Evolutionary conservation across 2,888 invertebrate species (phyloP).

Genomic region (Hydrotaea diabolus): DNA sequence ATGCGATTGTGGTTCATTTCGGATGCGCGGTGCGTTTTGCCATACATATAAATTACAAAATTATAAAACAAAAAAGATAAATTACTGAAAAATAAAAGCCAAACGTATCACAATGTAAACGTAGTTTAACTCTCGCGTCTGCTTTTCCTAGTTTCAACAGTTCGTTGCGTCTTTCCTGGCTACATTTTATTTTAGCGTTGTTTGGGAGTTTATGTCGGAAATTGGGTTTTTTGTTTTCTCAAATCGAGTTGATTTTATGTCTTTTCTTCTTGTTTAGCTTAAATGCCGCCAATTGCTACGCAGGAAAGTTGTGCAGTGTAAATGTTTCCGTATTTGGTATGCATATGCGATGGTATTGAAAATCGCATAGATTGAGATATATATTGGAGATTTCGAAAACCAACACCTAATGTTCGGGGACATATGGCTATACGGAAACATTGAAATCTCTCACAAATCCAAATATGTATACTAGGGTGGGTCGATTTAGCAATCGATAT

Average conservation of each 20-base stretch:
- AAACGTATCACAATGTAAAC: background rate
- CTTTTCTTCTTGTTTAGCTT: too few species aligned
- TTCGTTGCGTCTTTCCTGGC: background rate
- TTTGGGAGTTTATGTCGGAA: background rate
- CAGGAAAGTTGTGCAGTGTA: background rate
- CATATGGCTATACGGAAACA: too few species aligned
- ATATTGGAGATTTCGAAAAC: too few species aligned
- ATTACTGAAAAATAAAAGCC: background rate
- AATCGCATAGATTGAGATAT: background rate
- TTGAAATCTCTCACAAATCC: too few species aligned
- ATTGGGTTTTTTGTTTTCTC: background rate
- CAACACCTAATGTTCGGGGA: too few species aligned
- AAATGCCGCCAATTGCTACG: background rate
- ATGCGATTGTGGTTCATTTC: background rate
- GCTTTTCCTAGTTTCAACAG: background rate
- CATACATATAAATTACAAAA: constrained; percentile 59
- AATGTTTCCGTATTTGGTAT: background rate
- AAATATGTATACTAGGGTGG: too few species aligned
- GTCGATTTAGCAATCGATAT: too few species aligned
- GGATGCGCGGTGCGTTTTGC: constrained; percentile 39
- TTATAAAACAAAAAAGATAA: constrained; percentile 1
- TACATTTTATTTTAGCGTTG: too few species aligned
- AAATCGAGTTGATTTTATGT: background rate
- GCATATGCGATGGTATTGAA: background rate
- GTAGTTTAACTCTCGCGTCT: background rate